These are phyloP conservation scores for Delia radicum DNA, from an alignment of 1,140 invertebrate species.

Conservation along the genomic window DNA sequence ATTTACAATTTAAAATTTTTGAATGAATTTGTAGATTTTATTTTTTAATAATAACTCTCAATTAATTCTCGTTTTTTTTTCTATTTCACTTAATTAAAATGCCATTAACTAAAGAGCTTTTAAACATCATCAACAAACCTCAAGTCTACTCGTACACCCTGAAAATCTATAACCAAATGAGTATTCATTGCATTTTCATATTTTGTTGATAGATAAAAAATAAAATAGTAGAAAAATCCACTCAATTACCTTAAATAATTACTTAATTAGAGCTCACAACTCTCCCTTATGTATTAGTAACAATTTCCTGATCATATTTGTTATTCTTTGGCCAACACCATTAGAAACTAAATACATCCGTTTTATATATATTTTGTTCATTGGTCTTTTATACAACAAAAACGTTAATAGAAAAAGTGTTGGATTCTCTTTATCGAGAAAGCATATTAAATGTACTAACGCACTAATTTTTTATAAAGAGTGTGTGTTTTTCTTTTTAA, in stretches of 20 bases:
- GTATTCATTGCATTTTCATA: background rate
- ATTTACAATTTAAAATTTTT: background rate
- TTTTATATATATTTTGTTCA: background rate
- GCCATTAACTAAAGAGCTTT: background rate
- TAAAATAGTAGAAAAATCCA: background rate
- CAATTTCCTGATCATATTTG: background rate
- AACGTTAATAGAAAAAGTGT: background rate
- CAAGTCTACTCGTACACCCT: background rate
- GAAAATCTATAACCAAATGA: background rate
- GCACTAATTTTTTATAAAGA: too few relatives aligned
- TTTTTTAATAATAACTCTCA: background rate
- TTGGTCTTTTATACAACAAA: too few relatives aligned
- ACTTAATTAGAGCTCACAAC: background rate
- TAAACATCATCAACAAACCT: background rate
- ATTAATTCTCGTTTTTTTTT: background rate
- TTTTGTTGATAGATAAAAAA: background rate
- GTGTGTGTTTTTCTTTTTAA: background rate
- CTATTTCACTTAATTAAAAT: conserved; percentile 14
- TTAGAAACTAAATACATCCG: background rate
- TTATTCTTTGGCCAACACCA: background rate
- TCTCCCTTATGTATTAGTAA: background rate
- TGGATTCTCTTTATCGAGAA: too few relatives aligned
- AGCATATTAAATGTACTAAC: too few relatives aligned
- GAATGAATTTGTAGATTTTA: background rate
- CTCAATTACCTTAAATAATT: conserved; percentile 13